Evolutionary conservation across 1,140 invertebrate species (phyloP).

Genomic region (Wiebesia pumilae): DNA sequence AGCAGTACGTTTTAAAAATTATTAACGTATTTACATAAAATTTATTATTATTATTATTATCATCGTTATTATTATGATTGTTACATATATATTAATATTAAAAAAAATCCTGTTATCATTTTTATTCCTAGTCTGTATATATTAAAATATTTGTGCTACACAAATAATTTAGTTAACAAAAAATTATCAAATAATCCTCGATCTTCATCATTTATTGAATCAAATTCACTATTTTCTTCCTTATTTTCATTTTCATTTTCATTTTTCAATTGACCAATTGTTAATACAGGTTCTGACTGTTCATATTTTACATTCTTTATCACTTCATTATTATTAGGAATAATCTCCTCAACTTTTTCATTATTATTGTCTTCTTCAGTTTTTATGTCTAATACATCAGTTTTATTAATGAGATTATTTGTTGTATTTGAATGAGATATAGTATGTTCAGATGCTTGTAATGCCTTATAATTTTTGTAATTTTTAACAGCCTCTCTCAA

Average conservation of each 20-base stretch:
- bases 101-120: too few species aligned
- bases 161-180: conserved; percentile 68
- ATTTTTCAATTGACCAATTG: neutral
- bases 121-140: too few species aligned
- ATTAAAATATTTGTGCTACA: conserved; percentile 51
- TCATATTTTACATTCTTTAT: conserved; percentile 19
- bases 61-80: too few species aligned
- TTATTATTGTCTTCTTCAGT: neutral
- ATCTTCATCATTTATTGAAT: conserved; percentile 56
- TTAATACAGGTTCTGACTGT: conserved; percentile 28
- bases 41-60: too few species aligned
- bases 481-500: conserved; percentile 74
- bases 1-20: too few species aligned
- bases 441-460: conserved; percentile 50
- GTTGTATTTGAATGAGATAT: conserved; percentile 36
- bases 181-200: conserved; percentile 67
- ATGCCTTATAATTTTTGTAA: conserved; percentile 67
- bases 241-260: conserved; percentile 36
- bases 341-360: neutral
- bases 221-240: conserved; percentile 52
- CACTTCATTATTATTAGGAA: conserved; percentile 4
- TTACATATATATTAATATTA: too few species aligned
- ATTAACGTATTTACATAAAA: too few species aligned
- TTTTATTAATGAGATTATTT: conserved; percentile 1
- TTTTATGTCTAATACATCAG: conserved; percentile 2